Evolutionary conservation across 2,113 vertebrate genomes (phyloP).

Genomic region (Prunella himalayana): DNA sequence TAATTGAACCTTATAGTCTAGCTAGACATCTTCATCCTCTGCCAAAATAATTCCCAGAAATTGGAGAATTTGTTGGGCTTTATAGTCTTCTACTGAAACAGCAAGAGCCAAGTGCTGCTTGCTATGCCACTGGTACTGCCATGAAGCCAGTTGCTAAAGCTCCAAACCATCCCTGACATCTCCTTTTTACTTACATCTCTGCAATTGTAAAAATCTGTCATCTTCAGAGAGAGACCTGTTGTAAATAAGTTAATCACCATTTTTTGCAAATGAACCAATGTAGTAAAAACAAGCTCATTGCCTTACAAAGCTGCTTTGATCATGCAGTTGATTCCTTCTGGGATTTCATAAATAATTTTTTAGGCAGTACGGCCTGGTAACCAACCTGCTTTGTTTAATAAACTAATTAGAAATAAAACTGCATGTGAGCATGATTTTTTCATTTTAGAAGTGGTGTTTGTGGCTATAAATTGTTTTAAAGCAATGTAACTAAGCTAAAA

Average conservation of each 20-base stretch:
- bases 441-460: background rate
- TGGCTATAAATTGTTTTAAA: background rate
- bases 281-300: background rate
- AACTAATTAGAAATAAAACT: background rate
- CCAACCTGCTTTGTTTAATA: background rate
- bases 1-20: background rate
- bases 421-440: background rate
- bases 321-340: background rate
- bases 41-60: background rate
- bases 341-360: background rate
- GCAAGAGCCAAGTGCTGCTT: background rate
- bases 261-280: background rate
- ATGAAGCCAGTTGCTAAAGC: background rate
- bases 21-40: background rate
- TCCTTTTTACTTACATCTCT: background rate
- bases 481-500: background rate
- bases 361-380: background rate
- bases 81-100: background rate
- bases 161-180: background rate
- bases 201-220: background rate
- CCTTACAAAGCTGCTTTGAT: slow-evolving; percentile 22
- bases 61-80: background rate
- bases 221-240: background rate
- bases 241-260: background rate
- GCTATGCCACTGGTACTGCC: background rate